These are phyloP conservation scores for Anoplolepis gracilipes DNA, from an alignment of 1,140 invertebrate genomes.

Conservation along the genomic window DNA sequence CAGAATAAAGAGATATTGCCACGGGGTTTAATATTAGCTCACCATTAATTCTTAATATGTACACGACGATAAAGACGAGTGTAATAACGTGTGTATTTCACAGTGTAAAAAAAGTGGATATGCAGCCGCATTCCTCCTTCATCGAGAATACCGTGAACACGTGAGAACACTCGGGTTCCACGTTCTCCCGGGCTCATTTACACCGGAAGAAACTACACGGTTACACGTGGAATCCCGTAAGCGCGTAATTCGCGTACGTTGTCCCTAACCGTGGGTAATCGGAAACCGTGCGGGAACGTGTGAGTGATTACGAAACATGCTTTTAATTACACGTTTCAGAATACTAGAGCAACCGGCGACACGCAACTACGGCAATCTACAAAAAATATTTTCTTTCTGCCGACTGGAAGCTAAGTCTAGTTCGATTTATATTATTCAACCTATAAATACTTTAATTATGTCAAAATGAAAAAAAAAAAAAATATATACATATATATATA, in stretches of 20 bases:
- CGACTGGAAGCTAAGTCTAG: background rate
- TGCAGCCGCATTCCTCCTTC: background rate
- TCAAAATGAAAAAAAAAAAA: background rate
- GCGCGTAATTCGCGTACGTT: slow-evolving; percentile 54
- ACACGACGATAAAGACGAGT: background rate
- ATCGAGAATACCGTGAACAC: background rate
- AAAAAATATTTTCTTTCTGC: slow-evolving; percentile 27
- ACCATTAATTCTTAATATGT: slow-evolving; percentile 24
- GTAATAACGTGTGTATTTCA: slow-evolving; percentile 7
- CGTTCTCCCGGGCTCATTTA: slow-evolving; percentile 3
- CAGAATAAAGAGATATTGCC: slow-evolving; percentile 31
- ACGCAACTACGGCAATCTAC: slow-evolving; percentile 32
- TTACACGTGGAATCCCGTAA: slow-evolving; percentile 53
- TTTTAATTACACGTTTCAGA: slow-evolving; percentile 73
- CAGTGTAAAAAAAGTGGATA: too few relatives aligned
- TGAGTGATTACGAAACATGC: slow-evolving; percentile 70
- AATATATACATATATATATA: background rate
- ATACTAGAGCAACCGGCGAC: slow-evolving; percentile 53
- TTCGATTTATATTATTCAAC: background rate
- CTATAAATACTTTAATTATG: slow-evolving; percentile 1
- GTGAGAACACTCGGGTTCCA: background rate
- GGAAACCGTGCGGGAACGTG: slow-evolving; percentile 69
- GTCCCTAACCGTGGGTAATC: slow-evolving; percentile 68
- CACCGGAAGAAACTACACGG: slow-evolving; percentile 32
- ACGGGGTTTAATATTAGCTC: slow-evolving; percentile 19